A percentile compares a stretch with the other conserved stretches of the same genome.
Evolutionary conservation across 2,113 vertebrate genomes (phyloP).

Genomic region (Pseudopodoces humilis): DNA sequence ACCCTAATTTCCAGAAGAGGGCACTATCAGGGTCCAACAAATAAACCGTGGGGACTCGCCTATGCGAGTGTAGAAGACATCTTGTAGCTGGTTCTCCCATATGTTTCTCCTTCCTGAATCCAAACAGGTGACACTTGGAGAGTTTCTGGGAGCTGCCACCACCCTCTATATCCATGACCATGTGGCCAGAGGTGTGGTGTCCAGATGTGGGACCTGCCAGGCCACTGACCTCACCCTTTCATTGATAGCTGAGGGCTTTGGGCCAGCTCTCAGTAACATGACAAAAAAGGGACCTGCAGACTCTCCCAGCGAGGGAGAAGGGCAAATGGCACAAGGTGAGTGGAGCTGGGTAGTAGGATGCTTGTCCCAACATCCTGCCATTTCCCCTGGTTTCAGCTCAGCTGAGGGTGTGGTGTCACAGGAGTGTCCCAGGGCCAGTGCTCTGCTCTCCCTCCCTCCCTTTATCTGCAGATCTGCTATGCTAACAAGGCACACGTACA

Average conservation of each 20-base stretch:
- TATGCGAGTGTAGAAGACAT: accelerated
- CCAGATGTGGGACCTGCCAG: neutral
- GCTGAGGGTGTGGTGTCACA: accelerated
- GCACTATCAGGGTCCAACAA: neutral
- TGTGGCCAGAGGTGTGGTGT: neutral
- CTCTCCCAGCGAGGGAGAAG: neutral
- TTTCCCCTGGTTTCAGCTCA: neutral
- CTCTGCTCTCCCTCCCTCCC: neutral
- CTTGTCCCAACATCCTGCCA: neutral
- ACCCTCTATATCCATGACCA: neutral
- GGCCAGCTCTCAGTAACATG: neutral
- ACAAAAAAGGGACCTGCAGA: neutral
- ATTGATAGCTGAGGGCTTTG: accelerated
- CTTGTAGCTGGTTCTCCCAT: accelerated
- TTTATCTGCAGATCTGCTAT: slow-evolving; percentile 41
- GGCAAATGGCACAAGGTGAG: accelerated
- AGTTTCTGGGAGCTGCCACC: neutral
- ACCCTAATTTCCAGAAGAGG: neutral
- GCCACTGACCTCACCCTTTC: neutral
- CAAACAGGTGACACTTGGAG: neutral
- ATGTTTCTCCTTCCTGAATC: neutral
- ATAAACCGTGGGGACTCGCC: neutral
- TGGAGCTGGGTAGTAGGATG: accelerated
- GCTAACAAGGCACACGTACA: slow-evolving; percentile 64
- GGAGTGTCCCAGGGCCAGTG: accelerated